These are phyloP conservation scores for Argyrosomus regius DNA, from an alignment of 2,797 vertebrate genomes.

Conservation along the genomic window DNA sequence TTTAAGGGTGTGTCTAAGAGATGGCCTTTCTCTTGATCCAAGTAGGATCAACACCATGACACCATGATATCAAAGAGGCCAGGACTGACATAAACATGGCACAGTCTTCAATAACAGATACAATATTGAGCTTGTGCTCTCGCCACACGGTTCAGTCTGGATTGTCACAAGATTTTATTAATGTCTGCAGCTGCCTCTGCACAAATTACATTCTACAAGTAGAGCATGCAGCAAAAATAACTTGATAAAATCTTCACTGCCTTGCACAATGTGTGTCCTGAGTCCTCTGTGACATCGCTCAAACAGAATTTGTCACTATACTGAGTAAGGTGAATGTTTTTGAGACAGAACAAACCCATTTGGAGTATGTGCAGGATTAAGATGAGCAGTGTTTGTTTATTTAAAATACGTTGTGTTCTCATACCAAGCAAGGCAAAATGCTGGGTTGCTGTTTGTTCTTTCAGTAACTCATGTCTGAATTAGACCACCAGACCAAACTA, in stretches of 20 bases:
- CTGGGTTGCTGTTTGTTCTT: background rate
- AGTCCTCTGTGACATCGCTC: background rate
- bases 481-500: background rate
- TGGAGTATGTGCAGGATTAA: background rate
- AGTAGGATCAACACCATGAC: constrained; percentile 61
- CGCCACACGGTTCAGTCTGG: constrained; percentile 27
- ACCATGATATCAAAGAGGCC: constrained; percentile 44
- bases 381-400: background rate
- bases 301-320: background rate
- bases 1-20: constrained; percentile 32
- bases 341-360: background rate
- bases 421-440: background rate
- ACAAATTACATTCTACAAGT: constrained; percentile 27
- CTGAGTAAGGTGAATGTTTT: background rate
- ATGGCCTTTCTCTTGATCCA: constrained; percentile 46
- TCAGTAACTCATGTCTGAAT: background rate
- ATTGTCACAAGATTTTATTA: constrained; percentile 33
- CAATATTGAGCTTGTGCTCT: constrained; percentile 16
- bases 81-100: constrained; percentile 52
- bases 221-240: constrained; percentile 25
- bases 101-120: constrained; percentile 33
- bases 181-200: constrained; percentile 32
- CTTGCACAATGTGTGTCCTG: background rate
- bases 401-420: background rate
- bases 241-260: background rate